These are phyloP conservation scores for Etheostoma cragini DNA, from an alignment of 2,113 vertebrate species.

Conservation along the genomic window DNA sequence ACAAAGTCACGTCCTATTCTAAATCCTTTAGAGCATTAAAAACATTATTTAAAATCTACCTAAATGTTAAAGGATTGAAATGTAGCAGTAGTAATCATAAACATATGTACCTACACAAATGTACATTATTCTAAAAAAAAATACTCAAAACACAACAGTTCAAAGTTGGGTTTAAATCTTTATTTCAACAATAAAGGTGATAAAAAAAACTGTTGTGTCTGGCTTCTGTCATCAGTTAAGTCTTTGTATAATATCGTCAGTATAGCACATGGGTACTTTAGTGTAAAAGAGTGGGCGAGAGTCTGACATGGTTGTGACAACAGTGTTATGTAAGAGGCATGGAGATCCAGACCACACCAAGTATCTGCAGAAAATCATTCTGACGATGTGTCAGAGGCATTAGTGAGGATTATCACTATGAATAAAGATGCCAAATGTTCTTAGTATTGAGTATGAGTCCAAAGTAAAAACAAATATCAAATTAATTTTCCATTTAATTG, in stretches of 20 bases:
- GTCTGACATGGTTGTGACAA: constrained; percentile 52
- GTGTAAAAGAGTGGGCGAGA: neutral
- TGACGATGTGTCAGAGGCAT: constrained; percentile 15
- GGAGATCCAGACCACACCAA: neutral
- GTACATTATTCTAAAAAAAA: neutral
- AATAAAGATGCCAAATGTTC: constrained; percentile 26
- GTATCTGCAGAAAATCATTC: constrained; percentile 51
- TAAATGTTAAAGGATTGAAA: neutral
- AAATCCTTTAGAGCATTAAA: neutral
- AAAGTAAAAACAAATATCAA: no score
- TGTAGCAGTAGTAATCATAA: neutral
- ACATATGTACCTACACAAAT: neutral
- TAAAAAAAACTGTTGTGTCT: neutral
- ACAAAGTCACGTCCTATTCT: neutral
- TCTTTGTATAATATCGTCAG: neutral
- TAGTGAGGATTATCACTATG: constrained; percentile 19
- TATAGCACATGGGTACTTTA: neutral
- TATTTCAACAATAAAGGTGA: neutral
- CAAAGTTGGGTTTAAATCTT: constrained; percentile 1
- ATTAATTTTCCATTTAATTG: neutral
- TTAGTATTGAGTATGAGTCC: neutral
- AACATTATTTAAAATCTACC: constrained; percentile 24
- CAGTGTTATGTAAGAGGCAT: constrained; percentile 1
- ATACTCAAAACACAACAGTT: constrained; percentile 1
- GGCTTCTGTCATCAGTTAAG: neutral